A percentile compares a stretch with the other conserved stretches of the same genome.
Evolutionary conservation across 2,113 vertebrate species (phyloP).

Genomic region (Apaloderma vittatum): DNA sequence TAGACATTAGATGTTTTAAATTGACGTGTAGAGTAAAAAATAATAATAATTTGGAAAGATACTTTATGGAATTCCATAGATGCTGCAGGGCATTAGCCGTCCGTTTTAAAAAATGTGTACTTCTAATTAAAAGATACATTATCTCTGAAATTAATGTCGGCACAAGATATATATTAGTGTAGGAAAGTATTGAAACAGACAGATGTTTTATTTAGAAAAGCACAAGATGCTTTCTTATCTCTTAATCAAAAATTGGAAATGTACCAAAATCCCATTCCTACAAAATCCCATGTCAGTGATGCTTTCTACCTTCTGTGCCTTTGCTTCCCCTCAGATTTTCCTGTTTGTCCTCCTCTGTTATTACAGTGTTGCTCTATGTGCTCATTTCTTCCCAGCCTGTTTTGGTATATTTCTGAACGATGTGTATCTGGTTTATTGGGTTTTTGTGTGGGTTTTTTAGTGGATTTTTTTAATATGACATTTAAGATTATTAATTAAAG

Average conservation of each 20-base stretch:
- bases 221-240: not conserved
- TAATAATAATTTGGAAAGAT: not conserved
- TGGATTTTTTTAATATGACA: not conserved
- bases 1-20: not conserved
- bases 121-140: slow-evolving; percentile 35
- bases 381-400: not conserved
- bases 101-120: not conserved
- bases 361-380: not conserved
- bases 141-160: slow-evolving; percentile 21
- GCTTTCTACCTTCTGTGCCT: not conserved
- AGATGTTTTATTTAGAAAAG: slow-evolving; percentile 16
- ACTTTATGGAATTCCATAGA: not conserved
- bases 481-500: not conserved
- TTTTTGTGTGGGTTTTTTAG: not conserved
- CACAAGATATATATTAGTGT: not conserved
- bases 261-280: not conserved
- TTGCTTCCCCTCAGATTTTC: not conserved
- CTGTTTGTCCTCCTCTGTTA: not conserved
- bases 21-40: not conserved
- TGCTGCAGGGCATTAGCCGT: not conserved
- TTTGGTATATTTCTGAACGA: not conserved
- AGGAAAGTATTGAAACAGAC: not conserved
- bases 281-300: not conserved
- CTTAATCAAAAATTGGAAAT: not conserved
- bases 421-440: not conserved